Evolutionary conservation across 2,888 invertebrate genomes (phyloP), one percentile per base, ranked within the genome.

Genomic region (Papilio gigon): DNA sequence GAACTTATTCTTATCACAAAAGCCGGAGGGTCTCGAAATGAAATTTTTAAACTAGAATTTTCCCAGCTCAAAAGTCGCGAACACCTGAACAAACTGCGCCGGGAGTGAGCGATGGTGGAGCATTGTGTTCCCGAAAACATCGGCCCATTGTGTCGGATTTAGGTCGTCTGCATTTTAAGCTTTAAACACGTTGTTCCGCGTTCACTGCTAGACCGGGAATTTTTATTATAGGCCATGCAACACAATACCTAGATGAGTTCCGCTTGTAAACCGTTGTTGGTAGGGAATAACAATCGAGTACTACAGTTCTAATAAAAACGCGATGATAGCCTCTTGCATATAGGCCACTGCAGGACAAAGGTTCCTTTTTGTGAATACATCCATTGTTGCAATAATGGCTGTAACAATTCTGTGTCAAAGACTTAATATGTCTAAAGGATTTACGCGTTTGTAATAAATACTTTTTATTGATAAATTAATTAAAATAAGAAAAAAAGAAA

Each of bases 71-170:
- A 80, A 83, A 83, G 77, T 82, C 76, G 74, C 75, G 69, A 77
- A 79, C 80, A 85, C 84, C 87, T 84, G 83, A 80, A 81, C 81
- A 82, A 84, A 83, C 84, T 82, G 77, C 79, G 72, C 71, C 70
- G 75, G 68, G 76, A 77, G 80, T 82, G 81, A 83, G 78, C 79
- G 80, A 84, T 83, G 83, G 81, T 74, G 75, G 77, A 75, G 84
- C 81, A 85, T 86, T 87, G 87, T 86, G 82, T 79, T 78, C 77
- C 82, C 84, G 80, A 87, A 87, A 85, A 86, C 83, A 86, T 84
- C 82, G 82, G 68, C 74, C 83, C 77, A 84, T 87, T 87, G 87
- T 86, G 77, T 75, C 40, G 76, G 76, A 87, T 87, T 80, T 85
- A 80, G 88, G 87, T 83, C 86, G 81, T 75, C 80, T 82, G 84